phyloP scores from a whole-genome alignment of 2,797 vertebrate genomes.

The Limosa lapponica region DNA sequence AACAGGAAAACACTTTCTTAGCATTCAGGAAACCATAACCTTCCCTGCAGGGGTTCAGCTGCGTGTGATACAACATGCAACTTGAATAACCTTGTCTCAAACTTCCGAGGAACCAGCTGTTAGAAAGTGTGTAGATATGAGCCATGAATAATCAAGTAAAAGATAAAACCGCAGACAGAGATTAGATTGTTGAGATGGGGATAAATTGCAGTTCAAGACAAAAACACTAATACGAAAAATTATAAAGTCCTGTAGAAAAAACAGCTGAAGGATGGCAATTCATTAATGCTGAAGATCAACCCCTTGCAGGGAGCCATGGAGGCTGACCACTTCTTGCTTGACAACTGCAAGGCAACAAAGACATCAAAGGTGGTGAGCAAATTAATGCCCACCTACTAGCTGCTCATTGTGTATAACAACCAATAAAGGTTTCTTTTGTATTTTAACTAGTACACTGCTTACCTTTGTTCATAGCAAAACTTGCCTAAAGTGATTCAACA shows the following conservation, averaged over 20 bases:
- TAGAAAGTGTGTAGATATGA: background rate
- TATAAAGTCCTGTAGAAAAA: background rate
- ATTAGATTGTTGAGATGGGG: background rate
- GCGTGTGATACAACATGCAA: accelerated
- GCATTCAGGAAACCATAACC: background rate
- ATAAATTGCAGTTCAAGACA: accelerated
- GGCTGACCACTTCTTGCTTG: background rate
- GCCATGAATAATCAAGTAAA: background rate
- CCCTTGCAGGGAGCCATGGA: background rate
- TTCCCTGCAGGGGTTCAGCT: background rate
- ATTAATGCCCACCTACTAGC: background rate
- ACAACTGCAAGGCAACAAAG: background rate
- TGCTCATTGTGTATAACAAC: background rate
- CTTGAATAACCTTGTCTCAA: background rate
- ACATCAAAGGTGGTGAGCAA: background rate
- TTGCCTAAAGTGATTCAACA: background rate
- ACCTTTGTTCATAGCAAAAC: background rate
- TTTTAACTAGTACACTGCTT: background rate
- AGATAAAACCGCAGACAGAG: background rate
- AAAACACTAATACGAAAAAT: background rate
- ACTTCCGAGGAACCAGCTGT: background rate
- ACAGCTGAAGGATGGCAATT: background rate
- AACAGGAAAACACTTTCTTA: background rate
- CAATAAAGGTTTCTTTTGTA: background rate
- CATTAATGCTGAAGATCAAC: background rate